Conservation (phyloP, 2,797 vertebrate genomes). For the Bovichtus variegatus region DNA sequence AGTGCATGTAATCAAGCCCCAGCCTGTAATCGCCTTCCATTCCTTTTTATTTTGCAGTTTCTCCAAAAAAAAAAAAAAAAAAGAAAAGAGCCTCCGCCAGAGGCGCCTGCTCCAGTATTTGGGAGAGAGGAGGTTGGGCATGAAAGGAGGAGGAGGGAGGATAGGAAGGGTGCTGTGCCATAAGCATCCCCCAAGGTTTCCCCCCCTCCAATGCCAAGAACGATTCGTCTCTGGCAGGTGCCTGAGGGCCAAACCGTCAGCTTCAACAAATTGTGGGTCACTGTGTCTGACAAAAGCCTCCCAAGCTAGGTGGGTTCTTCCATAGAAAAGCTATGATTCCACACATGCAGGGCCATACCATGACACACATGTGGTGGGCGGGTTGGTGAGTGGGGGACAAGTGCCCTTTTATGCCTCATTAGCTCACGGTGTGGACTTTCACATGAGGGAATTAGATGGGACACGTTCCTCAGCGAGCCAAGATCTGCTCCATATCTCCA, state of each 20-base stretch:
- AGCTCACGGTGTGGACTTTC: conserved; percentile 58
- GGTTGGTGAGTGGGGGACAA: conserved; percentile 38
- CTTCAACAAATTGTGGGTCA: conserved; percentile 72
- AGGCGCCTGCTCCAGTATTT: conserved; percentile 43
- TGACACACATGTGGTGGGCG: conserved; percentile 14
- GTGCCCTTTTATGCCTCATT: conserved; percentile 72
- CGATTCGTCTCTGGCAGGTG: conserved; percentile 66
- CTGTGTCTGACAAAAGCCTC: conserved; percentile 40
- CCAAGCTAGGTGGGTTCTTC: conserved; percentile 39
- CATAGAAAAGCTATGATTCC: conserved; percentile 15
- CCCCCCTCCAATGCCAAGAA: conserved; percentile 54
- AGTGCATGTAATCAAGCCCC: conserved; percentile 82
- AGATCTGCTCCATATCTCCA: conserved; percentile 58
- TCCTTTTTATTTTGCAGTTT: conserved; percentile 80
- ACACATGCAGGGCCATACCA: conserved; percentile 32
- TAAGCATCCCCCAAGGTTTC: conserved; percentile 57
- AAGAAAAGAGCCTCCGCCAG: conserved; percentile 54
- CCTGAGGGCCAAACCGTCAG: conserved; percentile 70
- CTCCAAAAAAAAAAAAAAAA: no score
- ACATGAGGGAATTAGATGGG: conserved; percentile 61
- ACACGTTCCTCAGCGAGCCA: conserved; percentile 42
- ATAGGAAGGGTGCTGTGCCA: conserved; percentile 37
- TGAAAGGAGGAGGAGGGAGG: background rate
- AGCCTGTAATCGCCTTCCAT: conserved; percentile 80
- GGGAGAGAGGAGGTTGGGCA: conserved; percentile 14